Percentiles rank a stretch among this genome's conserved stretches.
phyloP scores from a whole-genome alignment of 1,140 invertebrate species.

The Ganaspis sp. region DNA sequence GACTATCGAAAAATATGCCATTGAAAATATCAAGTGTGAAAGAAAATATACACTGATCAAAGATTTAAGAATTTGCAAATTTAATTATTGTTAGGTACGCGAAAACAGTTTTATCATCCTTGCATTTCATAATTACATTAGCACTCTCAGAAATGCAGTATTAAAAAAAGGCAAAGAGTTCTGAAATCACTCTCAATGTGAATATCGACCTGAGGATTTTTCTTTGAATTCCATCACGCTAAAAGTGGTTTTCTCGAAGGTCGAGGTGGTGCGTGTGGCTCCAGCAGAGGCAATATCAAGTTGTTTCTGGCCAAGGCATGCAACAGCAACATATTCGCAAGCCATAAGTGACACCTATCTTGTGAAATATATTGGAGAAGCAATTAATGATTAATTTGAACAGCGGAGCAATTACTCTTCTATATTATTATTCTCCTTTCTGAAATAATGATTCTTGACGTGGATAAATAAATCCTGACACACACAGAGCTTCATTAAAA shows the following conservation, averaged over 20 bases:
- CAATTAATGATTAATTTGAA: constrained; percentile 58
- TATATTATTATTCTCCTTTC: constrained; percentile 51
- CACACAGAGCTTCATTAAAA: neutral
- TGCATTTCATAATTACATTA: too few species aligned
- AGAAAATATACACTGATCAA: too few species aligned
- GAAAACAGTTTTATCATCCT: too few species aligned
- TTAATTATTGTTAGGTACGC: too few species aligned
- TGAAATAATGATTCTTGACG: constrained; percentile 47
- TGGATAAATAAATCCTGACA: constrained; percentile 8
- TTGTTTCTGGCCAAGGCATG: constrained; percentile 39
- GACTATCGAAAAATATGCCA: too few species aligned
- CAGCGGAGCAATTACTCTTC: constrained; percentile 46
- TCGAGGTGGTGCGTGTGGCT: constrained; percentile 18
- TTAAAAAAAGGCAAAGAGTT: neutral
- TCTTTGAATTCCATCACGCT: constrained; percentile 24
- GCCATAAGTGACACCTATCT: constrained; percentile 56
- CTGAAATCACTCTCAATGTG: neutral
- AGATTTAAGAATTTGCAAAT: too few species aligned
- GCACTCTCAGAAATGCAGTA: neutral
- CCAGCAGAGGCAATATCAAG: constrained; percentile 49
- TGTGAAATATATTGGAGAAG: constrained; percentile 54
- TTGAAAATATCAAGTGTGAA: too few species aligned
- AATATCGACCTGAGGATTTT: neutral
- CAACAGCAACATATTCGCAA: constrained; percentile 21
- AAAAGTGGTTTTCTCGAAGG: constrained; percentile 27